These are phyloP conservation scores for Masnerella sp. DNA, from an alignment of 2,888 invertebrate genomes.

Conservation along the genomic window DNA sequence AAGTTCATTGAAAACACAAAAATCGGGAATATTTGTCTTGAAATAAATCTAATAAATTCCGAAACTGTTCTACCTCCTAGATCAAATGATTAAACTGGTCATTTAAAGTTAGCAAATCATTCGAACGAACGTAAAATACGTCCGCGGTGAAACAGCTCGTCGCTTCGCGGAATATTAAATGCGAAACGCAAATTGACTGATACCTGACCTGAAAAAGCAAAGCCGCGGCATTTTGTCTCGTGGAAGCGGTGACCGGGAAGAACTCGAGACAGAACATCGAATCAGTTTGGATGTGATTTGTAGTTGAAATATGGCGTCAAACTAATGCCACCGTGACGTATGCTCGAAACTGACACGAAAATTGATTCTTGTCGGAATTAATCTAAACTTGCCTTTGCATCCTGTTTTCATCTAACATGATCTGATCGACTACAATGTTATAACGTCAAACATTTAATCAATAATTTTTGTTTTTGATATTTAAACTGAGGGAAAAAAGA, in stretches of 20 bases:
- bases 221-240: conserved; percentile 1
- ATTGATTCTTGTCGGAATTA: conserved; percentile 17
- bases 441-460: conserved; percentile 4
- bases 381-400: conserved; percentile 11
- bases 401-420: neutral
- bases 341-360: conserved; percentile 13
- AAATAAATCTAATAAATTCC: too few relatives aligned
- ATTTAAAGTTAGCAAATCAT: neutral
- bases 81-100: neutral
- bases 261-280: neutral
- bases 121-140: neutral
- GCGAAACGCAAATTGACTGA: conserved; percentile 9
- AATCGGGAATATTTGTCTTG: too few relatives aligned
- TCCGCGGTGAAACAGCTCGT: neutral
- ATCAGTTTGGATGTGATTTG: conserved; percentile 1
- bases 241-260: conserved; percentile 4
- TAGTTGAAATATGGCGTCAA: conserved; percentile 6
- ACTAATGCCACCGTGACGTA: conserved; percentile 10
- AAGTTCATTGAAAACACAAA: too few relatives aligned
- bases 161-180: conserved; percentile 13
- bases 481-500: too few relatives aligned
- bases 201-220: conserved; percentile 19
- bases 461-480: too few relatives aligned
- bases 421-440: neutral
- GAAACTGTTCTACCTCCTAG: too few relatives aligned